Evolutionary conservation across 2,888 invertebrate genomes (phyloP), one percentile per base, ranked within the genome.

Genomic region (Apamea anceps): DNA sequence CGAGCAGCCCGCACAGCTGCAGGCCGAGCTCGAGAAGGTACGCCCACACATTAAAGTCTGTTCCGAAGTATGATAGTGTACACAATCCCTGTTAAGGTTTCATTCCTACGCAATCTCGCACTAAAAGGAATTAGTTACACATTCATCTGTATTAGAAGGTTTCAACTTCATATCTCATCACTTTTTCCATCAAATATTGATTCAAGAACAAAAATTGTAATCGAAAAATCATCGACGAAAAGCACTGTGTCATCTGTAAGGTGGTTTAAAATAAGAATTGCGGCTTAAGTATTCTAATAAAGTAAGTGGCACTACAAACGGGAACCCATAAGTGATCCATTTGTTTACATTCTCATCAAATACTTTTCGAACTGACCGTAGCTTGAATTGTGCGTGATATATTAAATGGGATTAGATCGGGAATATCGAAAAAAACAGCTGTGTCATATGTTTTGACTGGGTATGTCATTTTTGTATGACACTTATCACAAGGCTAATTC

Each of bases 11-110:
- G 80, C 81, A 37, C 88, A 78, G 74, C 77, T 85, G 48, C 88
- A 90, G 45, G 80, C 72, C 0, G 86, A 88, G 32, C 90, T 92
- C 2, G 81, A 89, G 63, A 51, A 91, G 90, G 91, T 91, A 71
- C 4, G 72, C 12, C 4, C 25, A 25, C 18, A 18, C 32, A 13
- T 37, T 15, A 0, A 0, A 25, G 71, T 25, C 25, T 32, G 28
- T 0, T 32, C 15, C 5, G 25, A 10, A 54, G 2, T 25, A 25
- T 32, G 15, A 51, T 25, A 25, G 8, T 54, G 32, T 71, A 32
- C n/a, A 37, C 25, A 37, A 6, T 10, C 54, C 37, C 60, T n/a
- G n/a, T 25, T 15, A 8, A 32, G 0, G 15, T 51, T 51, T 15
- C 2, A 37, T 25, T 71, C 21, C 25, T 15, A 25, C 48, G 21